Percentiles rank a stretch among this genome's conserved stretches.
Evolutionary conservation across 1,140 invertebrate genomes (phyloP).

Genomic region (Orius laevigatus): DNA sequence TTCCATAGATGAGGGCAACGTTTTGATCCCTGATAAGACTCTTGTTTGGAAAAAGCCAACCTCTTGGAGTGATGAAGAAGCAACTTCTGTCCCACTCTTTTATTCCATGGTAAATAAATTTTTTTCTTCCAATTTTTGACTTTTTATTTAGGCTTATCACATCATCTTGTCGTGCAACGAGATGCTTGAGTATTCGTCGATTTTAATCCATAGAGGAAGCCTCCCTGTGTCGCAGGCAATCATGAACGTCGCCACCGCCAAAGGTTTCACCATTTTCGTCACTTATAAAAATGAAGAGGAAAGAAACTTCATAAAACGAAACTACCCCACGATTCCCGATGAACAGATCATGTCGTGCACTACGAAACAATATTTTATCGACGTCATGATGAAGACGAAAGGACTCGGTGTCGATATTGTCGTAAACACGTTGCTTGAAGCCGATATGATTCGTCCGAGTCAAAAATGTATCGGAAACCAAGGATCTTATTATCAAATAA

Average conservation of each 20-base stretch:
- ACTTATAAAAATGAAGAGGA: not conserved
- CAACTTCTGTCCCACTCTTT: slow-evolving; percentile 36
- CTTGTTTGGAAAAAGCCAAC: slow-evolving; percentile 33
- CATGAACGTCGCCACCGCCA: not conserved
- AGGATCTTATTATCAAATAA: slow-evolving; percentile 4
- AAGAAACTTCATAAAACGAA: not conserved
- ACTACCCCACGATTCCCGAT: not conserved
- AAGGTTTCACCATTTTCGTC: not conserved
- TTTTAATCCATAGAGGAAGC: slow-evolving; percentile 2
- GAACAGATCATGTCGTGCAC: slow-evolving; percentile 7
- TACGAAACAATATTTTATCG: slow-evolving; percentile 10
- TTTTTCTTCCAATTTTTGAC: not conserved
- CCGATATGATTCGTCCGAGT: not conserved
- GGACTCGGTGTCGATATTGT: slow-evolving; percentile 10
- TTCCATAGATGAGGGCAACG: not conserved
- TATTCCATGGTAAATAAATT: slow-evolving; percentile 21
- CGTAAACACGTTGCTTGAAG: slow-evolving; percentile 10
- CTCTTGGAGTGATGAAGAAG: slow-evolving; percentile 36
- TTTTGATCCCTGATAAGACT: slow-evolving; percentile 12
- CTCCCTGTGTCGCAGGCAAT: slow-evolving; percentile 5
- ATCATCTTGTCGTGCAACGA: not conserved
- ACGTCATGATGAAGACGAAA: slow-evolving; percentile 13
- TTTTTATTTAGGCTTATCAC: slow-evolving; percentile 13
- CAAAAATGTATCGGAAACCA: not conserved
- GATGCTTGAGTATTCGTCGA: not conserved